phyloP scores from a whole-genome alignment of 2,888 invertebrate genomes.

The Pandemis cinnamomeana region DNA sequence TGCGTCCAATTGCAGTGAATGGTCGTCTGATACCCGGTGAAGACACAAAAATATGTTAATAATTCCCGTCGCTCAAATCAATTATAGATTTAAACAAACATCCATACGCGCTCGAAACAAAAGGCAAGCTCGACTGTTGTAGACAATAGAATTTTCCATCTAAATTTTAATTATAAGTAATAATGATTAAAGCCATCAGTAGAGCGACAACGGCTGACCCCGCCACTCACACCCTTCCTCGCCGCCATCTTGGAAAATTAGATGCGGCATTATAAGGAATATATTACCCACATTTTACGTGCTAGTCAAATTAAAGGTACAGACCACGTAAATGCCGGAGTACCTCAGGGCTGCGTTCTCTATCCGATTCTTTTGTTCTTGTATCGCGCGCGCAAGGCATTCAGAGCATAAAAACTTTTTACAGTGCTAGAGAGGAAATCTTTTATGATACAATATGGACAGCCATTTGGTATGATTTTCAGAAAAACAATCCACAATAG shows the following conservation, averaged over 20 bases:
- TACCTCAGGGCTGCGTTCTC: no score
- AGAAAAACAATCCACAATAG: no score
- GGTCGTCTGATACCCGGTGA: not conserved
- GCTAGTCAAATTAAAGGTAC: no score
- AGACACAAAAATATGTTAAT: not conserved
- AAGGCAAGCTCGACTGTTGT: slow-evolving; percentile 44
- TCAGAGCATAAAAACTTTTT: no score
- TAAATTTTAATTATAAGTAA: slow-evolving; percentile 80
- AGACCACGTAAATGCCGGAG: no score
- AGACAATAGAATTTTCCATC: slow-evolving; percentile 67
- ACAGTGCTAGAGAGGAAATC: no score
- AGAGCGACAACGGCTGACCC: slow-evolving; percentile 78
- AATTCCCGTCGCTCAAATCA: slow-evolving; percentile 18
- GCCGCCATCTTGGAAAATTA: slow-evolving; percentile 42
- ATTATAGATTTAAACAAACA: slow-evolving; percentile 31
- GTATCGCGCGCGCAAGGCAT: no score
- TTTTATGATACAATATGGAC: no score
- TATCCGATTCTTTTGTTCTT: no score
- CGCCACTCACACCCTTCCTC: slow-evolving; percentile 70
- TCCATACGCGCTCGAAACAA: slow-evolving; percentile 47
- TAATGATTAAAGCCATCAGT: slow-evolving; percentile 80
- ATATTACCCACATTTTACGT: not conserved
- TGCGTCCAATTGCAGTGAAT: not conserved
- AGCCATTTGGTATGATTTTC: no score
- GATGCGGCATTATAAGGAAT: slow-evolving; percentile 53